A percentile compares a stretch with the other conserved stretches of the same genome.
Conservation (phyloP, 2,113 vertebrate genomes). For the Alethe diademata region DNA sequence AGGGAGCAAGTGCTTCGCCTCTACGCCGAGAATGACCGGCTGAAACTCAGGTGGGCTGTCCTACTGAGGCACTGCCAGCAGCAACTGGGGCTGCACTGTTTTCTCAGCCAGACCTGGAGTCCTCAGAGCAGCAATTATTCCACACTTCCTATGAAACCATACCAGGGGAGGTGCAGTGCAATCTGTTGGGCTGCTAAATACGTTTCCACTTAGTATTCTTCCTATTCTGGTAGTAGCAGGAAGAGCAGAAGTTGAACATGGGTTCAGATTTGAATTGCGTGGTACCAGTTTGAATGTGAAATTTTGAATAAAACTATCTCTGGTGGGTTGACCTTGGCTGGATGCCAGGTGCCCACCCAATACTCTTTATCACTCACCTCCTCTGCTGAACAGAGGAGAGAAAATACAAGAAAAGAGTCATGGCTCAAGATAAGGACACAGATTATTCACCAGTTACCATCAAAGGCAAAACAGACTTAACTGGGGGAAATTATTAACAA, state of each 20-base stretch:
- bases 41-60: conserved; percentile 88
- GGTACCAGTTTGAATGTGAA: background rate
- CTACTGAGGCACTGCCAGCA: background rate
- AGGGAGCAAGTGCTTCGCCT: conserved; percentile 90
- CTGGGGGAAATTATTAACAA: background rate
- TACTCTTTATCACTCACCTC: background rate
- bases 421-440: background rate
- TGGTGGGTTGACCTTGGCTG: background rate
- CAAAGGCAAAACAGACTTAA: background rate
- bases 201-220: background rate
- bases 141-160: accelerated
- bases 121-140: background rate
- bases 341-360: background rate
- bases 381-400: background rate
- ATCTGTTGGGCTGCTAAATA: background rate
- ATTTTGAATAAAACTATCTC: background rate
- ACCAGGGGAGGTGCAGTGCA: background rate
- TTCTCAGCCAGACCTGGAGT: background rate
- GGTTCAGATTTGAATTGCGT: background rate
- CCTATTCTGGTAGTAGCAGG: background rate
- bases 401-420: accelerated
- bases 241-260: background rate
- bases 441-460: background rate
- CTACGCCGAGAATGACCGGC: conserved; percentile 91
- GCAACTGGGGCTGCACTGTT: accelerated